Evolutionary conservation across 2,113 vertebrate genomes (phyloP).

Genomic region (Anolis sagrei): DNA sequence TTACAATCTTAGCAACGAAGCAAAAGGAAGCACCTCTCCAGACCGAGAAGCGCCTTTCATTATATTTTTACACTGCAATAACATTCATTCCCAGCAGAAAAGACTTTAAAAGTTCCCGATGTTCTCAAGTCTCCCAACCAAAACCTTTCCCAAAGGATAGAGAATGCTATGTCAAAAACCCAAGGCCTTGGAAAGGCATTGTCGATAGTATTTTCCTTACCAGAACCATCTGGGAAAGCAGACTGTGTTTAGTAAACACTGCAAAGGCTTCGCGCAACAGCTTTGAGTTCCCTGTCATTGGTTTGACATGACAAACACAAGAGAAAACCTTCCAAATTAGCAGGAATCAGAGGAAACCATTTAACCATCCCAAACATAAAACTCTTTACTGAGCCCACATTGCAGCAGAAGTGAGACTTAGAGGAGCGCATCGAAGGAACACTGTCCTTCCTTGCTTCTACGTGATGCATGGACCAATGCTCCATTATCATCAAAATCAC

Average conservation of each 20-base stretch:
- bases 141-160: neutral
- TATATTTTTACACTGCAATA: neutral
- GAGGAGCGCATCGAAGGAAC: fast-evolving
- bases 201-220: too few species aligned
- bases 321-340: neutral
- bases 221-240: constrained; percentile 11
- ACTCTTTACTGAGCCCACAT: neutral
- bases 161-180: too few species aligned
- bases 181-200: too few species aligned
- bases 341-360: neutral
- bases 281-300: neutral
- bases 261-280: fast-evolving
- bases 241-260: fast-evolving
- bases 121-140: fast-evolving
- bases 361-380: neutral
- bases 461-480: neutral
- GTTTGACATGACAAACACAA: neutral
- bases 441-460: neutral
- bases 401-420: neutral
- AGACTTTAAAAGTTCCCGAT: fast-evolving
- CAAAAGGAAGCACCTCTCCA: too few species aligned
- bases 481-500: neutral
- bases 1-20: neutral
- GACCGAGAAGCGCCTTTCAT: fast-evolving
- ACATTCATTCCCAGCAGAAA: too few species aligned